Percentiles rank a stretch among this genome's conserved stretches.
phyloP scores from a whole-genome alignment of 2,888 invertebrate species.

The Ectropis crepuscularia region DNA sequence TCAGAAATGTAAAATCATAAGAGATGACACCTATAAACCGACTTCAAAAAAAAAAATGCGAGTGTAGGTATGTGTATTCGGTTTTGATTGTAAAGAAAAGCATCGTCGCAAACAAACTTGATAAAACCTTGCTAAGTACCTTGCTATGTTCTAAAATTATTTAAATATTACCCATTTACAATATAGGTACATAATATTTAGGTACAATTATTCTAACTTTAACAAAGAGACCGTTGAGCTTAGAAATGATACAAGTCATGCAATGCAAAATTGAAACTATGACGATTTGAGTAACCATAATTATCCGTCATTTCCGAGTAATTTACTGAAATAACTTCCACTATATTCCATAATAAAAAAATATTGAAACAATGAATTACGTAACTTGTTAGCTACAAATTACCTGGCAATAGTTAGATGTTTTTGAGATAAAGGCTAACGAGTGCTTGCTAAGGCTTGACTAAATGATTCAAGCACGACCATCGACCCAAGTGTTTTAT shows the following conservation, averaged over 20 bases:
- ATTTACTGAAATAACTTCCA: slow-evolving; percentile 2
- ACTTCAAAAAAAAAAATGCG: no score
- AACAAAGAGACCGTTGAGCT: not conserved
- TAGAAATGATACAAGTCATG: not conserved
- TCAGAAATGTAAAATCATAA: no score
- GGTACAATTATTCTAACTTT: no score
- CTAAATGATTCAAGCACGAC: slow-evolving; percentile 74
- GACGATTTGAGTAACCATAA: not conserved
- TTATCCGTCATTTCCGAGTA: not conserved
- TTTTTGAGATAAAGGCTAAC: slow-evolving; percentile 61
- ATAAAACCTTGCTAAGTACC: no score
- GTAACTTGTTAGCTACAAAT: slow-evolving; percentile 42
- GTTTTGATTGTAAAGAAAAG: no score
- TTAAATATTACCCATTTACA: no score
- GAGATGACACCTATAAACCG: no score
- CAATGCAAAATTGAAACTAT: not conserved
- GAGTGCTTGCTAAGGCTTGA: slow-evolving; percentile 65
- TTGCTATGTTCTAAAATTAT: no score
- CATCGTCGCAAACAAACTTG: no score
- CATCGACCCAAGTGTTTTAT: slow-evolving; percentile 26
- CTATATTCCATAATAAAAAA: slow-evolving; percentile 1
- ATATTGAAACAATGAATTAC: slow-evolving; percentile 24
- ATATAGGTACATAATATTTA: no score
- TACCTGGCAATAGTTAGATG: slow-evolving; percentile 53
- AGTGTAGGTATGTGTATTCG: no score